Evolutionary conservation across 2,888 invertebrate genomes (phyloP).

Genomic region (Physocephala rufipes): DNA sequence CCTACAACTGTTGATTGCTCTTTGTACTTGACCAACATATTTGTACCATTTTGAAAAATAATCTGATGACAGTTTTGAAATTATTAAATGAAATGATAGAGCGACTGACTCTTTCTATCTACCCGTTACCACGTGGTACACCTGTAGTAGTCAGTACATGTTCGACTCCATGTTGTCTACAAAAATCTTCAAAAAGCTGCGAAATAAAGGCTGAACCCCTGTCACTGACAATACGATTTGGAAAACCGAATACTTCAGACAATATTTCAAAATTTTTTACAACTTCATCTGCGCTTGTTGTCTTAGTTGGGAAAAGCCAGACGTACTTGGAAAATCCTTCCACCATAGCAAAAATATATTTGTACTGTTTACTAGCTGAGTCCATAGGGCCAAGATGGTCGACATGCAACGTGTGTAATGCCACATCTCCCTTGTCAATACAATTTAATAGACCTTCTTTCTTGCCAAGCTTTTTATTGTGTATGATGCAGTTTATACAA

Average conservation of each 20-base stretch:
- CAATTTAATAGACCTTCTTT: conserved; percentile 54
- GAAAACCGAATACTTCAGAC: conserved; percentile 39
- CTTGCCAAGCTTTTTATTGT: conserved; percentile 52
- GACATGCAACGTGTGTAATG: conserved; percentile 53
- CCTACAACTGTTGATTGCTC: too few species aligned
- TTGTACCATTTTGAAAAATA: too few species aligned
- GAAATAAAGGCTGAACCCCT: too few species aligned
- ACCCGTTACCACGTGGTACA: too few species aligned
- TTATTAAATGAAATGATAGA: too few species aligned
- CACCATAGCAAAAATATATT: conserved; percentile 54
- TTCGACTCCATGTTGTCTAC: too few species aligned
- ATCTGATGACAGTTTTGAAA: too few species aligned
- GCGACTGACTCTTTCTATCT: too few species aligned
- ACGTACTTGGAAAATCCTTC: conserved; percentile 55
- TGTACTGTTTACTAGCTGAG: conserved; percentile 47
- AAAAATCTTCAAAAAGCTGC: too few species aligned
- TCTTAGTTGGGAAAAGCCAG: conserved; percentile 42
- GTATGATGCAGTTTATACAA: conserved; percentile 38
- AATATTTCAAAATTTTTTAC: conserved; percentile 38
- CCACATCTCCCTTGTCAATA: conserved; percentile 53
- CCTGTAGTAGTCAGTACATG: too few species aligned
- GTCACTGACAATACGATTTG: too few species aligned
- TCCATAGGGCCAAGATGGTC: conserved; percentile 58
- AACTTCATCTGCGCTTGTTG: conserved; percentile 38
- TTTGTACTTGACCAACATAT: too few species aligned